Base-by-base conservation (phyloP, 1,140 invertebrate genomes). In the Bombus affinis region DNA sequence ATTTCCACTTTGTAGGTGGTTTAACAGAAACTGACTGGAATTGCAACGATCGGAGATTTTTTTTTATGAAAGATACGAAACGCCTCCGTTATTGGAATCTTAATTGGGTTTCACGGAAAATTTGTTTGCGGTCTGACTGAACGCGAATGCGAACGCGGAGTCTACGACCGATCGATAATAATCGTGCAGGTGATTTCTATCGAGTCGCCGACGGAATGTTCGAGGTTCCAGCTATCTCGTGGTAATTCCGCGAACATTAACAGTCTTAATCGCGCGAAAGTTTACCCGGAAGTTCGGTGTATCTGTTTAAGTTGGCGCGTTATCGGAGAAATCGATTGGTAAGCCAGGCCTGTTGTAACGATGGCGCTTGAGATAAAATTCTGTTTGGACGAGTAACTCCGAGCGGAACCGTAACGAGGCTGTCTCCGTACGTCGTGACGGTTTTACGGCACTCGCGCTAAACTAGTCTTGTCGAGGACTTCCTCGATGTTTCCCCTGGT, bases 351-450 rank as follows among this genome's bases (percentile, higher is more conserved):
- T 77, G 90, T 94, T 92, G 91, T 92, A 93, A 93, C 93, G 93
- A 94, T 94, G 93, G 93, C 92, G 92, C 93, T 90, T 81, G 83
- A 92, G 93, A 94, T 94, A 94, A 94, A 93, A 91, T 90, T 84
- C 89, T 72, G 93, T 94, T 94, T 94, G 92, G 91, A 90, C 90
- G 92, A 86, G 85, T 79, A 92, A 93, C 90, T 94, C 91, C 86
- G 80, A 91, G 87, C 90, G 82, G 85, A 92, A 84, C 84, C 86
- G 92, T 94, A 94, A 94, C 92, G 94, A 94, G 93, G 92, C 91
- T 90, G 86, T 89, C 90, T n/a, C 59, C n/a, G n/a, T 2, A 18
- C 62, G n/a, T 28, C 70, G n/a, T 35, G 32, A 35, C 32, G 53
- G 22, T 22, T 53, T 44, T 22, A 75, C 47, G 32, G 44, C 0